Evolutionary conservation across 2,888 invertebrate genomes (phyloP).

Genomic region (Cephus sareptanus): DNA sequence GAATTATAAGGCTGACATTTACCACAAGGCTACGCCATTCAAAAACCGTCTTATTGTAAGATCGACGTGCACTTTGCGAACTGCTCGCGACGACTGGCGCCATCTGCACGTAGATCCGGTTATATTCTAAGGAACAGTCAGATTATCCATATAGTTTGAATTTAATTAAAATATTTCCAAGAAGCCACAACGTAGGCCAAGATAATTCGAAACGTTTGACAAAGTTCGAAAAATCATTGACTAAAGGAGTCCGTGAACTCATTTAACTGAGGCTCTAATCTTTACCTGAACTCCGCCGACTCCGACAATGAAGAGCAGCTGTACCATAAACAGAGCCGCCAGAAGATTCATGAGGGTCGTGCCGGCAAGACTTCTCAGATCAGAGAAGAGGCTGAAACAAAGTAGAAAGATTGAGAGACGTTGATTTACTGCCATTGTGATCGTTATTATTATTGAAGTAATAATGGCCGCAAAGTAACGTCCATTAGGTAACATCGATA

Average conservation of each 20-base stretch:
- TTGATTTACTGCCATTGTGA: neutral
- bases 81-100: neutral
- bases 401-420: constrained; percentile 22
- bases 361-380: constrained; percentile 74
- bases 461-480: neutral
- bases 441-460: neutral
- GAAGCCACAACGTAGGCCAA: neutral
- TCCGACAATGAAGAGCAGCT: constrained; percentile 75
- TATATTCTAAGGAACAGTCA: neutral
- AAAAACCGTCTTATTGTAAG: neutral
- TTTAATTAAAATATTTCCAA: neutral
- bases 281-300: constrained; percentile 76
- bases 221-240: neutral
- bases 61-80: neutral
- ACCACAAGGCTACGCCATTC: neutral
- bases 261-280: constrained; percentile 18
- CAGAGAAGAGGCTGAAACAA: constrained; percentile 75
- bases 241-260: neutral
- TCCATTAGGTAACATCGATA: neutral
- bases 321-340: constrained; percentile 76
- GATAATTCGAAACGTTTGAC: neutral
- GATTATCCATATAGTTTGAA: neutral
- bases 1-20: neutral
- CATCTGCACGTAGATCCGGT: neutral
- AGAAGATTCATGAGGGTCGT: constrained; percentile 76